Conservation (phyloP, 2,113 vertebrate genomes). For the Sebastes schlegelii region DNA sequence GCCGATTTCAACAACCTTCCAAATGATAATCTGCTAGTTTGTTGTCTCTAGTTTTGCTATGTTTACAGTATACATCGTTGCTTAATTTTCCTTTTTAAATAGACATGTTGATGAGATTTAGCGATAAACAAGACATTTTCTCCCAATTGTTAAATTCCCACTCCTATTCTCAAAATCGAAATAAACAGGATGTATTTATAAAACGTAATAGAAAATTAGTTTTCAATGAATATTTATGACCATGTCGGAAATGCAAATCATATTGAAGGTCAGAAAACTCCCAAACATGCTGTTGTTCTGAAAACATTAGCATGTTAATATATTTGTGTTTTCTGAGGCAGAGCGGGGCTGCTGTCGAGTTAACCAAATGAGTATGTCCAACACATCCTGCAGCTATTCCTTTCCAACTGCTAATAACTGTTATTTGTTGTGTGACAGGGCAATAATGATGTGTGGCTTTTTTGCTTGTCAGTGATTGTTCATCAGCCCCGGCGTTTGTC, state of each 20-base stretch:
- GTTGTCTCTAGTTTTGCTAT: neutral
- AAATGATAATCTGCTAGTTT: neutral
- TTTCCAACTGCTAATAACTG: constrained; percentile 26
- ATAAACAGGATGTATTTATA: neutral
- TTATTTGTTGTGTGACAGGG: constrained; percentile 53
- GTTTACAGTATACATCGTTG: neutral
- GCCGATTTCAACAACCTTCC: neutral
- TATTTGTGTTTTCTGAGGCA: constrained; percentile 21
- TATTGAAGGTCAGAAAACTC: neutral
- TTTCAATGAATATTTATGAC: constrained; percentile 2
- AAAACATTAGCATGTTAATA: constrained; percentile 3
- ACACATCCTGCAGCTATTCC: neutral
- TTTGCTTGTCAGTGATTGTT: constrained; percentile 32
- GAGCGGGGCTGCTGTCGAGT: neutral
- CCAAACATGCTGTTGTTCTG: neutral
- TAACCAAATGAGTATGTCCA: neutral
- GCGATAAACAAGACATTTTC: neutral
- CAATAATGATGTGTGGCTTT: constrained; percentile 28
- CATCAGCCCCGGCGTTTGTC: constrained; percentile 39
- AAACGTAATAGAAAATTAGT: neutral
- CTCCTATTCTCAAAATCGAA: neutral
- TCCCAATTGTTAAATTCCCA: neutral
- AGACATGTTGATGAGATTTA: neutral
- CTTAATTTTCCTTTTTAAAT: neutral
- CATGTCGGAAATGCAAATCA: neutral